These are phyloP conservation scores for Melanaphis sacchari DNA, from an alignment of 1,140 invertebrate species.

Conservation along the genomic window DNA sequence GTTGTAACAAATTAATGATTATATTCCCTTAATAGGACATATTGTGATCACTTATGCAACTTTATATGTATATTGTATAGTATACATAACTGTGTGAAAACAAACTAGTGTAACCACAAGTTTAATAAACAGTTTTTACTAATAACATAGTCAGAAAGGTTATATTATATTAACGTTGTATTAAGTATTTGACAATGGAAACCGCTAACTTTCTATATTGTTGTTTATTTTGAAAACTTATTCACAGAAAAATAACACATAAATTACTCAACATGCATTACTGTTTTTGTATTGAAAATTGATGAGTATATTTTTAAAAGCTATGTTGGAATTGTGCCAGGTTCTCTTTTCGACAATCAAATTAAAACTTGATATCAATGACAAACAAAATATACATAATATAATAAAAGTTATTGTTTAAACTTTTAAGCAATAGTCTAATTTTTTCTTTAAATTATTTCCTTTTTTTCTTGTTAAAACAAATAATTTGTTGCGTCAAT, in stretches of 20 bases:
- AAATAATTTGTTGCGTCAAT: background rate
- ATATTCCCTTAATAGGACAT: background rate
- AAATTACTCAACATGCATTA: background rate
- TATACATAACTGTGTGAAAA: background rate
- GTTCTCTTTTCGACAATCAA: background rate
- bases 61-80: background rate
- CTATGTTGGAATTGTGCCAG: background rate
- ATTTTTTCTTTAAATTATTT: background rate
- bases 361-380: background rate
- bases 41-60: background rate
- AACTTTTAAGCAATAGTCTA: background rate
- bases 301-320: constrained; percentile 2
- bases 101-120: background rate
- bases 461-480: background rate
- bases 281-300: background rate
- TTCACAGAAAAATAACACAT: background rate
- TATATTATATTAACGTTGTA: background rate
- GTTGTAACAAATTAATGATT: background rate
- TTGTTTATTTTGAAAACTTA: background rate
- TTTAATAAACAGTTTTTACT: background rate
- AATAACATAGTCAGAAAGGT: background rate
- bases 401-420: background rate
- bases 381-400: background rate
- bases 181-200: background rate
- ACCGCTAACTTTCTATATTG: background rate